These are phyloP conservation scores for Pygoscelis adeliae DNA, from an alignment of 2,113 vertebrate genomes.

Conservation along the genomic window DNA sequence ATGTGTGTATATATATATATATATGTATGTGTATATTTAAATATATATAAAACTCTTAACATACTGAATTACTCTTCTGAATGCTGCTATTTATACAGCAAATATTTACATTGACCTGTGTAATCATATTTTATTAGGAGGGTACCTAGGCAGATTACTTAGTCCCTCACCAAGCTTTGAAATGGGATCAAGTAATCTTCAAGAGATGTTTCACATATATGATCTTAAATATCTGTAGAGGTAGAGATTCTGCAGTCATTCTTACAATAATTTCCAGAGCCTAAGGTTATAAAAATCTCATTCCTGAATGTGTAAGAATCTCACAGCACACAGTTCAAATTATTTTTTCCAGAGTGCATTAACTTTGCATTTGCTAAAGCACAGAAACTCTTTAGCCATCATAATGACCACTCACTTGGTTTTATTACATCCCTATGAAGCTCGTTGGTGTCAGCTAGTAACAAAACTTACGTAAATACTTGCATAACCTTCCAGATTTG, in stretches of 20 bases:
- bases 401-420: background rate
- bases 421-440: background rate
- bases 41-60: background rate
- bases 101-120: background rate
- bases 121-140: background rate
- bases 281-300: background rate
- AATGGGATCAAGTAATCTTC: background rate
- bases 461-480: background rate
- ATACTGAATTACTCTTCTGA: background rate
- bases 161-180: background rate
- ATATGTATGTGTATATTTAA: background rate
- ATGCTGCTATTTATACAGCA: background rate
- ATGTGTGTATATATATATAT: no score
- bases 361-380: background rate
- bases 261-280: background rate
- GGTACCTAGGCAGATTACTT: rapidly evolving
- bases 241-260: background rate
- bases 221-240: background rate
- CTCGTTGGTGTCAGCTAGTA: background rate
- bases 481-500: background rate
- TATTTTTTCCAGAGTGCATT: background rate
- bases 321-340: background rate
- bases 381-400: background rate
- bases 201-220: background rate
- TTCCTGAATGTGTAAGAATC: background rate